Evolutionary conservation across 2,888 invertebrate species (phyloP).

Genomic region (Chaitophorus viminalis): DNA sequence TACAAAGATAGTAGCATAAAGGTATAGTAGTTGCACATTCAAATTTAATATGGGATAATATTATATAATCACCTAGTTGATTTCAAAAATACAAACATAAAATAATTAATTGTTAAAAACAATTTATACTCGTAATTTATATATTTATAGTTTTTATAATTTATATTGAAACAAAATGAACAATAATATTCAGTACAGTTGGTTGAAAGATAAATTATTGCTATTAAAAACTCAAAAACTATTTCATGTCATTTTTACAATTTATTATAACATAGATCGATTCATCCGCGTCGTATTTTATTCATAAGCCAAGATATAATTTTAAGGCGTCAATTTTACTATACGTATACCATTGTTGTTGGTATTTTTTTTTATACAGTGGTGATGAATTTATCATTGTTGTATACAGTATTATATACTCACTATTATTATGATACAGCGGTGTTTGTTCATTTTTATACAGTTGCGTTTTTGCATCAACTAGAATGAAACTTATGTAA

Average conservation of each 20-base stretch:
- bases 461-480: neutral
- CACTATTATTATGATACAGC: neutral
- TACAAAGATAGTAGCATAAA: neutral
- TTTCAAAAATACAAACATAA: neutral
- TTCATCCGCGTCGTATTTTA: neutral
- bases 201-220: neutral
- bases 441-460: neutral
- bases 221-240: neutral
- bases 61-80: neutral
- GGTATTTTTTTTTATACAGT: neutral
- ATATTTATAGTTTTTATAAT: no score
- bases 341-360: constrained; percentile 2
- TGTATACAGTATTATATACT: neutral
- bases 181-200: neutral
- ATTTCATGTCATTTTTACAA: neutral
- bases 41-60: neutral
- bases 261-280: neutral
- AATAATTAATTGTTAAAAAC: neutral
- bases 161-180: neutral
- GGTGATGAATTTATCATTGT: constrained; percentile 3
- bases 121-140: no score
- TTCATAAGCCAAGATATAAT: neutral
- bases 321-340: neutral
- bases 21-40: neutral
- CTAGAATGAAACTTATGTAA: neutral